Evolutionary conservation across 2,888 invertebrate species (phyloP), one percentile per base, ranked within the genome.

Genomic region (Tribolium freemani): DNA sequence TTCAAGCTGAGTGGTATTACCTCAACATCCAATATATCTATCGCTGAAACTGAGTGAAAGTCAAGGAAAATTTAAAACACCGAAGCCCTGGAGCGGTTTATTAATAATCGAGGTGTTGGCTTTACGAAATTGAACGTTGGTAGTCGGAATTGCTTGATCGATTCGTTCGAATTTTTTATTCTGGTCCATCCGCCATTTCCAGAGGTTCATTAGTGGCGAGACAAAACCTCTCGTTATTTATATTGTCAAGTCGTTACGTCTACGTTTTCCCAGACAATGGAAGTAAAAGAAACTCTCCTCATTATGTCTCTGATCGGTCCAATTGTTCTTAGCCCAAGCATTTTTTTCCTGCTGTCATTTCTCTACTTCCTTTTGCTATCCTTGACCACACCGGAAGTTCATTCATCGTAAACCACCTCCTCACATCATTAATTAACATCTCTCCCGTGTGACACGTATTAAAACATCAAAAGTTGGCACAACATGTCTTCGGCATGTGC

Each of bases 141-240:
- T 16, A 1, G 16, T 16, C 16, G 16, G 16, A 16, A 16, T 4
- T 30, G 30, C 13, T 20, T 63, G 50, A 53, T 54, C 45, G 64
- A 53, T 53, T 53, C 53, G 10, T 20, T 46, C 9, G 46, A 9
- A 21, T 20, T 53, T 64, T 53, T 64, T 64, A 38, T 16, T 46
- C n/a, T 20, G 16, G 16, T 16, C 16, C 16, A 16, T 16, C 16
- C 16, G 16, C 16, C 5, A 26, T 26, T 48, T 67, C 26, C 38
- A 16, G 38, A 54, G 56, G 16, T 67, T 67, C 57, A 67, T 67
- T 67, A 67, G 57, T 57, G 67, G 10, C 26, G 38, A 57, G 30
- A 67, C 67, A 31, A 51, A 67, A 51, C 48, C 54, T 45, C 56
- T 57, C 50, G 66, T 66, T 56, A 66, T 66, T 66, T 66, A 26